These are phyloP conservation scores for Margarornis squamiger DNA, from an alignment of 2,797 vertebrate species.

Conservation along the genomic window DNA sequence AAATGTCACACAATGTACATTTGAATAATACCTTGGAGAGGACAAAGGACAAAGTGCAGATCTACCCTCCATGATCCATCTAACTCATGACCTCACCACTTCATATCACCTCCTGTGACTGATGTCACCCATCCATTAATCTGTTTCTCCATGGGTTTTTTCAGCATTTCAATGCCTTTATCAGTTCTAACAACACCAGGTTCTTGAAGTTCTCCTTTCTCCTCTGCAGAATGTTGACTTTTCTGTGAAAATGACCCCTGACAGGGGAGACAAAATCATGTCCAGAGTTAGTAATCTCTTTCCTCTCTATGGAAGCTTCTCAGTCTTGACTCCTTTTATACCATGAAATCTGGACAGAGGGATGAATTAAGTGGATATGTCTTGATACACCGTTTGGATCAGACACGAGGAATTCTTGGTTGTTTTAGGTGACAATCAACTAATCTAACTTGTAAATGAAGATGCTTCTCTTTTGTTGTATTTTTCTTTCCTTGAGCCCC, in stretches of 20 bases:
- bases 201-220: background rate
- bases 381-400: background rate
- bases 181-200: background rate
- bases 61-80: background rate
- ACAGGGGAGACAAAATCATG: background rate
- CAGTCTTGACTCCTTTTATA: background rate
- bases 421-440: background rate
- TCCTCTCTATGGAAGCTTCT: background rate
- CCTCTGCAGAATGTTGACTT: background rate
- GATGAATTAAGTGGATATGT: background rate
- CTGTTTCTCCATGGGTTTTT: background rate
- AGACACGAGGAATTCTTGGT: background rate
- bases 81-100: background rate
- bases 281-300: background rate
- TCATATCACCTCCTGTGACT: background rate
- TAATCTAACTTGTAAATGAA: background rate
- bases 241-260: background rate
- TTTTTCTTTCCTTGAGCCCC: background rate
- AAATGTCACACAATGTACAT: background rate
- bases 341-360: background rate
- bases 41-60: conserved; percentile 21
- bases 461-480: background rate
- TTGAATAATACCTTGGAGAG: conserved; percentile 22
- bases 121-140: background rate
- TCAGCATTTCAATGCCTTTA: background rate